Evolutionary conservation across 2,888 invertebrate genomes (phyloP).

Genomic region (Monoplex corrugatus): DNA sequence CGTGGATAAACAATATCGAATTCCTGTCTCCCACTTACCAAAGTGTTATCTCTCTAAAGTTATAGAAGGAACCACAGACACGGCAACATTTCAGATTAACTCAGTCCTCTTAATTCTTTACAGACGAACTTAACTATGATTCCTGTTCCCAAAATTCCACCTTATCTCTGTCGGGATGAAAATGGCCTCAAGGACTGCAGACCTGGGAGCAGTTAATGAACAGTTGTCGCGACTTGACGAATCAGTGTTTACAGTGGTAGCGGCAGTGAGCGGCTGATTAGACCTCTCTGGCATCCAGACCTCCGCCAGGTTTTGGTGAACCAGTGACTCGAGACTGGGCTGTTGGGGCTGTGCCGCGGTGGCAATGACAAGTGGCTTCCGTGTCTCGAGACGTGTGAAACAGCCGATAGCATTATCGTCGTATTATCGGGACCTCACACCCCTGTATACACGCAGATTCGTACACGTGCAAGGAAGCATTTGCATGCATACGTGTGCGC

Average conservation of each 20-base stretch:
- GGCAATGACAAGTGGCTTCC: background rate
- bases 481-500: background rate
- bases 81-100: no score
- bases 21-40: no score
- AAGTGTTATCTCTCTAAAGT: no score
- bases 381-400: background rate
- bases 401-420: background rate
- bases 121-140: no score
- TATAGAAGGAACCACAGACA: no score
- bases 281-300: background rate
- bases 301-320: background rate
- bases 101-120: no score
- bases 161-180: no score
- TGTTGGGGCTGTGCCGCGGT: background rate
- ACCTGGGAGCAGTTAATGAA: background rate
- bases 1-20: no score
- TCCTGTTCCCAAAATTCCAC: no score
- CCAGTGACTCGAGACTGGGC: background rate
- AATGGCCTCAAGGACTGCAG: no score
- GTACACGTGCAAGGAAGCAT: background rate
- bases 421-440: background rate
- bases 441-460: background rate
- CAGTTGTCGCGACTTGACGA: background rate
- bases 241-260: background rate
- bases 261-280: conserved; percentile 19